A percentile compares a stretch with the other conserved stretches of the same genome.
Evolutionary conservation across 2,797 vertebrate genomes (phyloP).

Genomic region (Hydrophis major): DNA sequence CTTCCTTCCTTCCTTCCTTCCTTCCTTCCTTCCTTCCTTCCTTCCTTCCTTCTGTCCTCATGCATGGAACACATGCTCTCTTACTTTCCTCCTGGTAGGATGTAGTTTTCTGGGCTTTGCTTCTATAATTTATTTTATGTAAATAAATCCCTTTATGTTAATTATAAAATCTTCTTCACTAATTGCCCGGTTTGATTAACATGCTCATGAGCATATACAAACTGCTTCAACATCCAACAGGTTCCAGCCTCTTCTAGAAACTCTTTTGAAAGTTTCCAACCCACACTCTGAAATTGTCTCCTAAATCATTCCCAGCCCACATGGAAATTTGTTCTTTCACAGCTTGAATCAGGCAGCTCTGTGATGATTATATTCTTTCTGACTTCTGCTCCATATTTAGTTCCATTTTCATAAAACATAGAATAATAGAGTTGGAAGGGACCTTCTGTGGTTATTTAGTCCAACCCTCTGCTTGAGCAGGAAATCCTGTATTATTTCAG

Average conservation of each 20-base stretch:
- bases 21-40: too few relatives aligned
- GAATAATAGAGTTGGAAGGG: not conserved
- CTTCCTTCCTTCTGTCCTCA: too few relatives aligned
- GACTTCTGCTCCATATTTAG: not conserved
- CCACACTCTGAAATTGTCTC: not conserved
- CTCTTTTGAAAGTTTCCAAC: not conserved
- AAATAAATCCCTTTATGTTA: too few relatives aligned
- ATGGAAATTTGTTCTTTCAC: not conserved
- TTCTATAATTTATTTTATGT: too few relatives aligned
- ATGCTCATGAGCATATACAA: not conserved
- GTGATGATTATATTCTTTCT: not conserved
- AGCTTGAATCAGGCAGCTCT: not conserved
- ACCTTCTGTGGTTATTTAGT: not conserved
- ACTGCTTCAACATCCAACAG: not conserved
- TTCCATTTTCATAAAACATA: not conserved
- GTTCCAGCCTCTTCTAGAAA: not conserved
- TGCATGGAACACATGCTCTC: too few relatives aligned
- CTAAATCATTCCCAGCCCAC: not conserved
- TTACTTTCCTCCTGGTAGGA: too few relatives aligned
- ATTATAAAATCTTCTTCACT: not conserved
- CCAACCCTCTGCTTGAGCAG: not conserved
- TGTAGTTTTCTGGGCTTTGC: too few relatives aligned
- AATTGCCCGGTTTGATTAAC: not conserved
- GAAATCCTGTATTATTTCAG: not conserved
- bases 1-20: too few relatives aligned